A percentile compares a stretch with the other conserved stretches of the same genome.
Evolutionary conservation across 2,113 vertebrate species (phyloP).

Genomic region (Macquaria ambigua): DNA sequence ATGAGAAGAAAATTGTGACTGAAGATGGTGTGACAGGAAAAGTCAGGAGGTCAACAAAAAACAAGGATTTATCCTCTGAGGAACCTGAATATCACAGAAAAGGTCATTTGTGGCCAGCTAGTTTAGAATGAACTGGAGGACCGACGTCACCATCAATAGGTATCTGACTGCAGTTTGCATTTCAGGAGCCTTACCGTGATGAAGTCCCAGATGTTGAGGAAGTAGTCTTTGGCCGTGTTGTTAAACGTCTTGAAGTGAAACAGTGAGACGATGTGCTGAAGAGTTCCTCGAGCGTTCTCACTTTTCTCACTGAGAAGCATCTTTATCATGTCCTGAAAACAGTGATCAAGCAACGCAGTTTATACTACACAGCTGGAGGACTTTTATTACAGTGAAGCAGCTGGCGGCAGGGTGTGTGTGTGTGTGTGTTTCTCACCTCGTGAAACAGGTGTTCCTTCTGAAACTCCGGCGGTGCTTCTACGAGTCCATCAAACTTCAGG

Average conservation of each 20-base stretch:
- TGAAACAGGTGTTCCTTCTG: slow-evolving; percentile 7
- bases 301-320: slow-evolving; percentile 6
- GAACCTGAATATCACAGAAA: no score
- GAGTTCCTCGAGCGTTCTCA: background rate
- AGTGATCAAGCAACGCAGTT: background rate
- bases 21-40: no score
- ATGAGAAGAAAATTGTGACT: no score
- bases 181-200: background rate
- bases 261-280: background rate
- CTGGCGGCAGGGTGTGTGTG: no score
- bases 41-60: no score
- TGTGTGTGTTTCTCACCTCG: background rate
- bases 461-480: slow-evolving; percentile 3
- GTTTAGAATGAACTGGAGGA: no score
- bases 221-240: background rate
- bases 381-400: background rate
- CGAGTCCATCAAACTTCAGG: background rate
- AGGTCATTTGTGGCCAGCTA: no score
- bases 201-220: slow-evolving; percentile 10
- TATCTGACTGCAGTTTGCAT: no score
- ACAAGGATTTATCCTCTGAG: no score
- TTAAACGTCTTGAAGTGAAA: slow-evolving; percentile 14
- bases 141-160: no score
- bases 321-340: background rate
- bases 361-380: background rate